These are phyloP conservation scores for Hydrozoanthus gracilis DNA, from an alignment of 92 coral and sea anemone genomes.

Conservation along the genomic window DNA sequence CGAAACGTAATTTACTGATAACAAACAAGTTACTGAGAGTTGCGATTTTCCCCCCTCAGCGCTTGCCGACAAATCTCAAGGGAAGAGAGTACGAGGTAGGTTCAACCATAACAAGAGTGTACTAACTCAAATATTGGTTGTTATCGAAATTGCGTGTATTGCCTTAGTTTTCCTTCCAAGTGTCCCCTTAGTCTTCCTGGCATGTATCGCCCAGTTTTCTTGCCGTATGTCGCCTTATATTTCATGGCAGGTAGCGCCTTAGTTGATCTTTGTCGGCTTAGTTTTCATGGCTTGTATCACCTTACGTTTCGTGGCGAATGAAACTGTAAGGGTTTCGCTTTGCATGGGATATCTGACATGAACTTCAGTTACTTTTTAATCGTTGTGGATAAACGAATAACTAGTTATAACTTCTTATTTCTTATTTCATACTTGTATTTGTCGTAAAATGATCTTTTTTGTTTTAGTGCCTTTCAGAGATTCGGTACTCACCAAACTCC, in stretches of 20 bases:
- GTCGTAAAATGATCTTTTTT: neutral
- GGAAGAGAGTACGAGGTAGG: conserved; percentile 89
- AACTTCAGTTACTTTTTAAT: no score
- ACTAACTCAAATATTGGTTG: no score
- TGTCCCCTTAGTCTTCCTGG: no score
- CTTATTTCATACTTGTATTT: neutral
- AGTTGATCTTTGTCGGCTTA: no score
- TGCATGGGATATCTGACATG: no score
- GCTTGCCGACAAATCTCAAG: conserved; percentile 91
- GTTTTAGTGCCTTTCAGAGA: conserved; percentile 89
- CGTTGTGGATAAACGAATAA: neutral
- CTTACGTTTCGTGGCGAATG: no score
- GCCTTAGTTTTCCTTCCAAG: no score
- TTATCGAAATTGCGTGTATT: neutral
- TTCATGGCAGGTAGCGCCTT: no score
- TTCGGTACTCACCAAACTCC: conserved; percentile 89
- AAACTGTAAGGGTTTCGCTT: no score
- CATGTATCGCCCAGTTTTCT: neutral
- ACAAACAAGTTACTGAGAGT: neutral
- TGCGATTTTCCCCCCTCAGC: conserved; percentile 50
- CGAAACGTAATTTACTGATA: neutral
- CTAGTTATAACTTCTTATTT: neutral
- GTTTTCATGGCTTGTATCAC: no score
- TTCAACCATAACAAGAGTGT: neutral
- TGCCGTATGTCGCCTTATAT: neutral